Percentiles rank a stretch among this genome's conserved stretches.
phyloP scores from a whole-genome alignment of 2,888 invertebrate genomes.

The Ctenicera cuprea region DNA sequence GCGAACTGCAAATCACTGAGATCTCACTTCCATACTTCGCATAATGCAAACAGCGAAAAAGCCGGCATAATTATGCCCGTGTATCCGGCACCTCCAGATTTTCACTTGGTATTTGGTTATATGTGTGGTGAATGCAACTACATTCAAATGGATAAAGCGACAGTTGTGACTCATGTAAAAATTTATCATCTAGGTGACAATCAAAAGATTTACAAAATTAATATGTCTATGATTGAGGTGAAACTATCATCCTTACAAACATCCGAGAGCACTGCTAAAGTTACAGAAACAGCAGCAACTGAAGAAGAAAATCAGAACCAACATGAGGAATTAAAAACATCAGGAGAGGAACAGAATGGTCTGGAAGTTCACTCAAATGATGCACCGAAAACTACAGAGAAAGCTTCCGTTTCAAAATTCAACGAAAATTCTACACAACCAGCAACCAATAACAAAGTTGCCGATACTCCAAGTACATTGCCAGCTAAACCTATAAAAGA shows the following conservation, averaged over 20 bases:
- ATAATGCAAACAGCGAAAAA: slow-evolving; percentile 60
- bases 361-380: not conserved
- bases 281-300: too few relatives aligned
- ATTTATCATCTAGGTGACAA: slow-evolving; percentile 74
- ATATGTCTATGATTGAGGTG: slow-evolving; percentile 62
- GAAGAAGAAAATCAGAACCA: not conserved
- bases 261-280: not conserved
- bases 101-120: slow-evolving; percentile 74
- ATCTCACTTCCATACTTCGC: slow-evolving; percentile 60
- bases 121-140: slow-evolving; percentile 85
- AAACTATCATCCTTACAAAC: slow-evolving; percentile 16
- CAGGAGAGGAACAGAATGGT: not conserved
- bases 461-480: too few relatives aligned
- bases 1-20: slow-evolving; percentile 63
- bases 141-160: slow-evolving; percentile 79
- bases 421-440: too few relatives aligned
- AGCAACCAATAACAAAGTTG: too few relatives aligned
- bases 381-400: too few relatives aligned
- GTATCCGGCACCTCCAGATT: slow-evolving; percentile 55
- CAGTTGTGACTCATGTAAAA: slow-evolving; percentile 79
- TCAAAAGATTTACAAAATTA: slow-evolving; percentile 70
- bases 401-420: too few relatives aligned
- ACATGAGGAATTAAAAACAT: not conserved
- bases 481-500: slow-evolving; percentile 24
- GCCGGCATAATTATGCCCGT: slow-evolving; percentile 60